A percentile compares a stretch with the other conserved stretches of the same genome.
Evolutionary conservation across 35 echinoderm and acorn worm species (phyloP).

Genomic region (Anneissia japonica): DNA sequence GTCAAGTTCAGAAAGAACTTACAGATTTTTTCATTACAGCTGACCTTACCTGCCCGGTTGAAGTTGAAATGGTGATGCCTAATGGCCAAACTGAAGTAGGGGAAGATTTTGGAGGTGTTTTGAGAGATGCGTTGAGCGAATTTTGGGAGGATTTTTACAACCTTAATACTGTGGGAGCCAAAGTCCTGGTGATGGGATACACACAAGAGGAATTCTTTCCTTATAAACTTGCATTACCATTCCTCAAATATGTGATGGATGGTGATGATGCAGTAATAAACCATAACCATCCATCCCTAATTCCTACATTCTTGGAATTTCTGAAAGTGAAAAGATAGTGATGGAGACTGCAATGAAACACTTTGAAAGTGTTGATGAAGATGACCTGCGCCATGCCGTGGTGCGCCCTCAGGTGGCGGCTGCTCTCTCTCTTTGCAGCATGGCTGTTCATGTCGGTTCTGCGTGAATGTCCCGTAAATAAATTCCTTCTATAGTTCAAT

Average conservation of each 20-base stretch:
- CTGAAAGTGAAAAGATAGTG: not conserved
- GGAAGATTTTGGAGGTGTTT: conserved; percentile 11
- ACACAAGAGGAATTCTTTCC: not conserved
- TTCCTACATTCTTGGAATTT: not conserved
- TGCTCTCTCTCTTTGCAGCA: too few species aligned
- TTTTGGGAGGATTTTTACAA: conserved; percentile 18
- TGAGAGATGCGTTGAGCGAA: not conserved
- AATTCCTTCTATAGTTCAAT: too few species aligned
- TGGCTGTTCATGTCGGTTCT: too few species aligned
- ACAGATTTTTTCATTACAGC: not conserved
- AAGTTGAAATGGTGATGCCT: conserved; percentile 16
- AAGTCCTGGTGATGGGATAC: not conserved
- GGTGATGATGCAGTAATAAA: not conserved
- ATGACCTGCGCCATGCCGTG: not conserved
- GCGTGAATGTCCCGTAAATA: too few species aligned
- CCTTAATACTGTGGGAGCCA: not conserved
- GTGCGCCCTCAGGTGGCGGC: too few species aligned
- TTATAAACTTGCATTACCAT: not conserved
- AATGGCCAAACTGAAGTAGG: not conserved
- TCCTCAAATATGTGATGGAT: not conserved
- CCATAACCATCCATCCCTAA: not conserved
- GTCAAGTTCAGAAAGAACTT: conserved; percentile 13
- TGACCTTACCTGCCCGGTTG: not conserved
- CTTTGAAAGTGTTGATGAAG: not conserved
- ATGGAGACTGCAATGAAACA: not conserved